Evolutionary conservation across 2,888 invertebrate genomes (phyloP), one percentile per base, ranked within the genome.

Genomic region (Boloria euphrosyne): DNA sequence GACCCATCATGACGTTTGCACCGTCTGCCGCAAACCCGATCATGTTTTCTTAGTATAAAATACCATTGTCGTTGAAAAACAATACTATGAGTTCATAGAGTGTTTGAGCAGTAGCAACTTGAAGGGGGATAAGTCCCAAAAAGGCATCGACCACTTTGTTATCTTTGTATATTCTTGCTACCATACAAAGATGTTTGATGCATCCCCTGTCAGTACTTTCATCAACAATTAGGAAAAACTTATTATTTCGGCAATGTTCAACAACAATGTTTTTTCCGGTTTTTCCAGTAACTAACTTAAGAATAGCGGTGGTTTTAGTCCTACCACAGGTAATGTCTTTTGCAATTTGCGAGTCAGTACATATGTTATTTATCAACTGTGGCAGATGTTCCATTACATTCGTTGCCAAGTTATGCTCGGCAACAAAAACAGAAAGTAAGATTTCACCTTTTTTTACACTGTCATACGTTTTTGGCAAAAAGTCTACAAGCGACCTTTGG

Each of bases 161-260:
- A 50, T 71, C 43, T 50, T 65, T 69, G 62, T 63, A 62, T 65
- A 64, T 66, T 60, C 54, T 65, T 51, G 67, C 70, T 31, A 71
- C 71, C 16, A 71, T n/a, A 27, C 62, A 66, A 62, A 71, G 65
- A 57, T 61, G 70, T 66, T 73, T 73, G 14, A 65, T 62, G 61
- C 65, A 66, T 50, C 68, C 68, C 70, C 57, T 57, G 18, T 57
- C 57, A 17, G 50, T 50, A 50, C 50, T 57, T 65, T 74, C 72
- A 61, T 72, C 73, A 38, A 72, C 61, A 18, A 73, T 43, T 13
- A 73, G 62, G 13, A 70, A 68, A 65, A 73, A 73, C 62, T 70
- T 71, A 50, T 54, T 67, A 10, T 43, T 66, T 62, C 49, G 63
- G 47, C 68, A 63, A 43, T 67, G 51, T 51, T 31, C 55, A 54